phyloP scores from a whole-genome alignment of 2,797 vertebrate species.

The Acropternis orthonyx region DNA sequence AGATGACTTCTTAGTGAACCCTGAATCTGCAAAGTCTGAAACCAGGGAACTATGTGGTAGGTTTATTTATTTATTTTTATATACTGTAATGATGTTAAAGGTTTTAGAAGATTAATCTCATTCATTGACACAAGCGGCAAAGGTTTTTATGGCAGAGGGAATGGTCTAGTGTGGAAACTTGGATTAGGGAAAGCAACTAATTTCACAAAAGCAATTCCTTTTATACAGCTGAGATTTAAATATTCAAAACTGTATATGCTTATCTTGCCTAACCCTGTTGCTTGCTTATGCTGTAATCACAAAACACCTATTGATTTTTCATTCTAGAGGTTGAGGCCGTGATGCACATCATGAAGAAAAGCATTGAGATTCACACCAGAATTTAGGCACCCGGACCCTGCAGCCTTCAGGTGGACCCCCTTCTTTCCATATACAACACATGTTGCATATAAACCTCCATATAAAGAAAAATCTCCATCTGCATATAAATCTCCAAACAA shows the following conservation, averaged over 20 bases:
- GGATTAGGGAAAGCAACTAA: background rate
- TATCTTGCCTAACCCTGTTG: background rate
- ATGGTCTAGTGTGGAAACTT: background rate
- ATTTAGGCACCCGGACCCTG: background rate
- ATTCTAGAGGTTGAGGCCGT: background rate
- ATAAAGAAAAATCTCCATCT: no score
- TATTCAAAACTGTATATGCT: background rate
- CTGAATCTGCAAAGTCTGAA: constrained; percentile 32
- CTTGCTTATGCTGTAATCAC: background rate
- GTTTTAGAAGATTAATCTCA: background rate
- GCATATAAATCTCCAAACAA: no score
- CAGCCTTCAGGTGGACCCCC: background rate
- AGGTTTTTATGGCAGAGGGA: background rate
- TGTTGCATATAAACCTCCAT: background rate
- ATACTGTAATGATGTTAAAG: background rate
- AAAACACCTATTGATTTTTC: background rate
- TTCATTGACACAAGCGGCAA: background rate
- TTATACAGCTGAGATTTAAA: background rate
- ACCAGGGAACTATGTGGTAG: background rate
- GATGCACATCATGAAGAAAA: background rate
- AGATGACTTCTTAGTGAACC: constrained; percentile 57
- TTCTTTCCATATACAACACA: background rate
- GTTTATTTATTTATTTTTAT: constrained; percentile 11
- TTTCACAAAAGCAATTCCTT: background rate
- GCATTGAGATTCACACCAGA: background rate